Conservation (phyloP, 1,140 invertebrate genomes). For the Apis laboriosa region DNA sequence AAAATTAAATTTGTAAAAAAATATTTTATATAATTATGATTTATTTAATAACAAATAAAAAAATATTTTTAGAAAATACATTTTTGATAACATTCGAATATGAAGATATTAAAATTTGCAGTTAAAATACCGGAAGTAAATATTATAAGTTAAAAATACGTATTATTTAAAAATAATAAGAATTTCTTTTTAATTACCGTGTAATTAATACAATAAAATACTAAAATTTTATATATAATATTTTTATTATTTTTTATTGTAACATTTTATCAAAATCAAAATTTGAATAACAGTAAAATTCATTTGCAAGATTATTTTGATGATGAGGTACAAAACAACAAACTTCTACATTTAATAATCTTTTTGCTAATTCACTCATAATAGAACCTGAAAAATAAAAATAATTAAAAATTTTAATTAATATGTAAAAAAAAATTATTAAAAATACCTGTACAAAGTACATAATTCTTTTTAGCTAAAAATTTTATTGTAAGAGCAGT, state of each 20-base stretch:
- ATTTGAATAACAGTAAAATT: constrained; percentile 95
- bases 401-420: neutral
- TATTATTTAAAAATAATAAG: neutral
- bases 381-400: constrained; percentile 84
- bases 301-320: constrained; percentile 94
- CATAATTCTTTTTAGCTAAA: constrained; percentile 89
- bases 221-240: neutral
- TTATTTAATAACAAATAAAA: neutral
- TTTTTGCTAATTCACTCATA: constrained; percentile 87
- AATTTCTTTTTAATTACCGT: neutral
- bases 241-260: constrained; percentile 54
- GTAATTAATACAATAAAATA: neutral
- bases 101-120: neutral
- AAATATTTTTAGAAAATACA: too few relatives aligned
- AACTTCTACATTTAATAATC: constrained; percentile 85
- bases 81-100: neutral
- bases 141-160: neutral
- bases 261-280: constrained; percentile 85
- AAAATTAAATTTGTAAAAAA: neutral
- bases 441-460: constrained; percentile 92
- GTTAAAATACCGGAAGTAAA: neutral
- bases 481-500: constrained; percentile 89
- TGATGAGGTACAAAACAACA: constrained; percentile 90
- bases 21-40: neutral
- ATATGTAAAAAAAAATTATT: neutral